Evolutionary conservation across 2,888 invertebrate species (phyloP), one percentile per base, ranked within the genome.

Genomic region (Galeruca laticollis): DNA sequence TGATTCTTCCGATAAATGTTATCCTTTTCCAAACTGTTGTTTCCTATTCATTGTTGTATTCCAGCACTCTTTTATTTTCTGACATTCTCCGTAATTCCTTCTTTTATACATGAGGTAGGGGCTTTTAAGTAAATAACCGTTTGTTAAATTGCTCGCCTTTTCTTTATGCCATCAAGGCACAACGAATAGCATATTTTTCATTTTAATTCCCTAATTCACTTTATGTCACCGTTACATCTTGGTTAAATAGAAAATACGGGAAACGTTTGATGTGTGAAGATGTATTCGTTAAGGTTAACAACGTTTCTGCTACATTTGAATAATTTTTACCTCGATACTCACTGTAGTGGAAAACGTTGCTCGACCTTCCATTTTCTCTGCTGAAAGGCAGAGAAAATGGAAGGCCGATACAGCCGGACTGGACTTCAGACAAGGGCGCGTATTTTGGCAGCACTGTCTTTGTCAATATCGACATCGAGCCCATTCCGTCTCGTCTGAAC

Each of bases 101-200:
- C 73, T 77, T 75, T 76, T 73, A 76, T 76, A 73, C 73, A 70
- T 71, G 67, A 75, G 74, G 71, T 73, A 73, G 62, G 52, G 69
- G 76, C 77, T 76, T 76, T 78, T 76, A 77, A 76, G 74, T 76
- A 72, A 77, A 77, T 77, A 77, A 76, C 74, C 63, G 69, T 59
- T 72, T 76, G 71, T 69, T 69, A 74, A 70, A 75, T 67, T 59
- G 69, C 68, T 60, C 52, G 60, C 52, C 60, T 70, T 72, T 57
- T 15, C 56, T 31, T 54, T 51, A 52, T 63, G 26, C 31, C 51
- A 51, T 60, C 60, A 61, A 64, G 54, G 62, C 40, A 68, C 43
- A 67, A 56, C 67, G 52, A 68, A 60, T 72, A 15, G 61, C 18
- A 51, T 60, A 57, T 64, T 57, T 47, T 64, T 64, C 47, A 64